A percentile compares a stretch with the other conserved stretches of the same genome.
These are phyloP conservation scores for Cryptus viduatorius DNA, from an alignment of 2,888 invertebrate species.

Conservation along the genomic window DNA sequence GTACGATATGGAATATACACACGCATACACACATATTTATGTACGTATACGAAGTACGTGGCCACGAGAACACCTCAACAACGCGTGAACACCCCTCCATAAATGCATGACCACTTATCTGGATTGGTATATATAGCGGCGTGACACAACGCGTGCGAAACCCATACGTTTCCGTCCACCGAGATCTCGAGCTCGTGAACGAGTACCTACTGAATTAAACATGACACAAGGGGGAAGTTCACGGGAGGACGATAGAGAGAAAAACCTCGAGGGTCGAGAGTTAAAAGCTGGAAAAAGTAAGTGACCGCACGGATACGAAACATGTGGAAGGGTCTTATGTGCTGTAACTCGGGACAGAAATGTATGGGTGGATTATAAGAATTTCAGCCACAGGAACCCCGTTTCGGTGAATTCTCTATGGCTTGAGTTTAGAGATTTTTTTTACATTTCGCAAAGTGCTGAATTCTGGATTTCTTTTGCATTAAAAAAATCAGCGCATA, in stretches of 20 bases:
- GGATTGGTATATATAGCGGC: conserved; percentile 79
- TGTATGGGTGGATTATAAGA: conserved; percentile 24
- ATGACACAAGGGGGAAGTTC: conserved; percentile 68
- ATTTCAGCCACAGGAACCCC: conserved; percentile 31
- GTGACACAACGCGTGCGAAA: conserved; percentile 75
- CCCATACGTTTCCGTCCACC: conserved; percentile 77
- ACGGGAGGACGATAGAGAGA: conserved; percentile 47
- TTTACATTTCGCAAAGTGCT: conserved; percentile 25
- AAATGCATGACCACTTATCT: conserved; percentile 85
- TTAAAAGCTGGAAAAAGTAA: conserved; percentile 80
- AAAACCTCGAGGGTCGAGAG: conserved; percentile 71
- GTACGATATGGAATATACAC: conserved; percentile 12
- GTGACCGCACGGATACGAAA: conserved; percentile 63
- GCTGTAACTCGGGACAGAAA: conserved; percentile 17
- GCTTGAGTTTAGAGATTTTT: conserved; percentile 39
- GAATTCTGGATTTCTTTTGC: conserved; percentile 25
- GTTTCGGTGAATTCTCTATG: neutral
- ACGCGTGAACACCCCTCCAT: conserved; percentile 76
- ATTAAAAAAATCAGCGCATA: neutral
- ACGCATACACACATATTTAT: conserved; percentile 11
- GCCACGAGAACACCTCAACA: conserved; percentile 15
- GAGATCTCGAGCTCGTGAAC: conserved; percentile 69
- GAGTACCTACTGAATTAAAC: conserved; percentile 83
- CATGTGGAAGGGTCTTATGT: conserved; percentile 30
- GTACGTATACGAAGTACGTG: conserved; percentile 2